Evolutionary conservation across 2,113 vertebrate species (phyloP), one percentile per base, ranked within the genome.

Genomic region (Onychostoma macrolepis): DNA sequence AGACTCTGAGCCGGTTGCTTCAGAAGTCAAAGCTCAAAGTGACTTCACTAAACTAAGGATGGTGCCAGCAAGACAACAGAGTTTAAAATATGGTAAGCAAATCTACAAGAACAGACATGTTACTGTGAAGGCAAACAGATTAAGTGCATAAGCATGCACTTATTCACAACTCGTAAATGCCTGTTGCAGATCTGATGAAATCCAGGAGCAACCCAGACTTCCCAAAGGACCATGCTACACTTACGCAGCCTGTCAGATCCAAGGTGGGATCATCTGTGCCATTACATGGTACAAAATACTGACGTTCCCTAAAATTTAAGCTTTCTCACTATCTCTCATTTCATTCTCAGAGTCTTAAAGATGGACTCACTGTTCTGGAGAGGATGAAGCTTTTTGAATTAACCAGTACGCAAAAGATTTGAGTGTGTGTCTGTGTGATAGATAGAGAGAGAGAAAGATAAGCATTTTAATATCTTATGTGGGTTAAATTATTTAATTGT

Each of bases 321-420:
- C 24, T 24, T 33, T 26, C n/a, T 45, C 1, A 56, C 12, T 15
- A 19, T 81, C 9, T 50, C 1, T 87, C 67, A 58, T 80, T 45
- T 41, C 0, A 43, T 76, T 90, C 86, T 56, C 94, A 97, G 96
- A 98, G 97, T 95, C 95, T 98, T 93, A 98, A 96, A 91, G 97
- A 99, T 90, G 96, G 95, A 84, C 96, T 98, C 87, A 97, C 97
- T 24, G 92, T 96, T 92, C 96, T 97, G 90, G 97, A 99, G 90
- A 95, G 95, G 90, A 94, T 96, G 95, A 98, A 97, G 94, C 94
- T 97, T 90, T 99, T 99, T 91, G 97, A 99, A 30, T 92, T 88
- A 2, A 41, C 67, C 53, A 61, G 71, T 19, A 80, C 17, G 12
- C 82, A 80, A 86, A 86, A 89, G 58, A 83, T 36, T 36, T 77